Percentiles rank a stretch among this genome's conserved stretches.
Conservation (phyloP, 2,888 invertebrate species). For the Bhutanitis thaidina region DNA sequence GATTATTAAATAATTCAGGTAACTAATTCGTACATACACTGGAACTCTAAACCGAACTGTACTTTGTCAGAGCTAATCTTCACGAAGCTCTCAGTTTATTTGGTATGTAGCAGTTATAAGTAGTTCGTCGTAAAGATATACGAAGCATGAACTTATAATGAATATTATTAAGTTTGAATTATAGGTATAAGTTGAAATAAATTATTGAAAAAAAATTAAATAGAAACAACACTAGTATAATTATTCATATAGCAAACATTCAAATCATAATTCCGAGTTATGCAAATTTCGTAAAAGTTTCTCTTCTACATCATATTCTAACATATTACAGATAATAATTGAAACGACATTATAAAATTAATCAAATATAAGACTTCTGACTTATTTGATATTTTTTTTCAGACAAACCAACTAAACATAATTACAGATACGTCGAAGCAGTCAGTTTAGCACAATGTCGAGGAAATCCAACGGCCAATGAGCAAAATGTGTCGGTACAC, state of each 20-base stretch:
- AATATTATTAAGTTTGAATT: background rate
- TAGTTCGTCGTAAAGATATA: slow-evolving; percentile 5
- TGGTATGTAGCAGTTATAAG: slow-evolving; percentile 22
- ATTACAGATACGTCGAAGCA: slow-evolving; percentile 27
- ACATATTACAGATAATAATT: too few species aligned
- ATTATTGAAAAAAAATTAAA: too few species aligned
- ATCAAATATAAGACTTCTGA: too few species aligned
- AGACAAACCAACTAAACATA: slow-evolving; percentile 3
- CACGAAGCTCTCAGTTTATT: slow-evolving; percentile 31
- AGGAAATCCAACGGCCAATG: slow-evolving; percentile 32
- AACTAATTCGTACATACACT: slow-evolving; percentile 1
- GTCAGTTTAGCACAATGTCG: slow-evolving; percentile 31
- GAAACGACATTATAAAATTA: too few species aligned
- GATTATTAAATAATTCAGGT: background rate
- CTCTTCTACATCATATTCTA: too few species aligned
- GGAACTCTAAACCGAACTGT: slow-evolving; percentile 22
- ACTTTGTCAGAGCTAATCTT: slow-evolving; percentile 31
- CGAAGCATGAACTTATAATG: background rate
- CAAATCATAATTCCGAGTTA: too few species aligned
- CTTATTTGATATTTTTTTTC: too few species aligned
- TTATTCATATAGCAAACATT: too few species aligned
- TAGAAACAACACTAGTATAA: too few species aligned
- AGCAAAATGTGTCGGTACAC: slow-evolving; percentile 28
- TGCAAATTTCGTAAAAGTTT: too few species aligned
- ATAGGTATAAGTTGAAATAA: too few species aligned